Base-by-base conservation (phyloP, 2,888 invertebrate species). In the Pheosia tremula region DNA sequence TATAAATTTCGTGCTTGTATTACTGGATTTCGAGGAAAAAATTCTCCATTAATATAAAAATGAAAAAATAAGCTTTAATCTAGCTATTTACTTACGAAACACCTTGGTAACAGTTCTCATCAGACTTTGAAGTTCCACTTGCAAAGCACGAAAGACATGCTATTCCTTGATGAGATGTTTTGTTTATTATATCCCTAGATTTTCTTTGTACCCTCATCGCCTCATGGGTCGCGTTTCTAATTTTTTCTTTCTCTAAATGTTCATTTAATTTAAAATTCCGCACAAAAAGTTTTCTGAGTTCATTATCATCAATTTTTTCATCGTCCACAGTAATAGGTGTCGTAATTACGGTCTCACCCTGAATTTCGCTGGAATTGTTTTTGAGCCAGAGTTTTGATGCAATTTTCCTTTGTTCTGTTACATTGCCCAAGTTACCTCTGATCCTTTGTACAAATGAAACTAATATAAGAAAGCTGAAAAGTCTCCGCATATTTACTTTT, bases 131-230 rank as follows among this genome's bases (percentile, higher is more conserved):
- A 58, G 61, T 63, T 57, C 73, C 74, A 61, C 75, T 75, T 57
- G 78, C 78, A 47, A 68, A 75, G 69, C 88, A 88, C 36, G 81
- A 75, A 57, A 81, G 50, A 64, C 89, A 89, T 66, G 75, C 66
- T 53, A 83, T 65, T 62, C 62, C 74, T 9, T 41, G 49, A 50
- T 41, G 50, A 61, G 49, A 5, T 8, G 61, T 60, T 47, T 43
- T 57, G 68, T 68, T 73, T 24, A 2, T 10, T 11, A 61, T 61
- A 5, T 67, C 60, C 47, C 82, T 82, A 61, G 74, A 64, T 66
- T 71, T 74, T 69, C 79, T 81, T 61, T 37, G 67, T 47, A 61
- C 56, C 53, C 24, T 54, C 37, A 60, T 68, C 56, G 13, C 38
- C 45, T 66, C 62, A 55, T 52, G 50, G 57, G 67, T 66, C 49